Percentiles rank a stretch among this genome's conserved stretches.
These are phyloP conservation scores for Argyra leucocephala DNA, from an alignment of 2,888 invertebrate species.

Conservation along the genomic window DNA sequence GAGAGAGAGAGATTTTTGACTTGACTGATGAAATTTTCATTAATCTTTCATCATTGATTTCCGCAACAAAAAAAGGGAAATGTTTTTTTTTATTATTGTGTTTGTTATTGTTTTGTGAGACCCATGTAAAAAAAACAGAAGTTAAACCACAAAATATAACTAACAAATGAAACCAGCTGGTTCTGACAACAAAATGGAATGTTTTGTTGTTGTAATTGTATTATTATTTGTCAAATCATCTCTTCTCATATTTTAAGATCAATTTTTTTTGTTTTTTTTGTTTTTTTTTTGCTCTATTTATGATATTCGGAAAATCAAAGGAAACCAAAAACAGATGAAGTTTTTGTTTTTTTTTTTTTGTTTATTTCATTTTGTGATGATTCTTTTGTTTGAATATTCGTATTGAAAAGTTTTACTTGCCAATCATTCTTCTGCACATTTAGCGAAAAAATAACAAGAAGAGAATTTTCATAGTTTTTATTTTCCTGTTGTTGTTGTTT, in stretches of 20 bases:
- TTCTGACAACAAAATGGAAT: neutral
- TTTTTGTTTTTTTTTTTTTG: too few relatives aligned
- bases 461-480: neutral
- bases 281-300: too few relatives aligned
- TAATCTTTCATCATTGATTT: slow-evolving; percentile 1
- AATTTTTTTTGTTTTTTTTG: neutral
- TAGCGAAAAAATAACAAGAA: too few relatives aligned
- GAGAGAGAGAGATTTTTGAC: too few relatives aligned
- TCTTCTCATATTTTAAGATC: neutral
- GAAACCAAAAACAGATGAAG: neutral
- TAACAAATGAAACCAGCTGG: neutral
- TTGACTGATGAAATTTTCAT: neutral
- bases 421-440: neutral
- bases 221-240: neutral
- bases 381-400: neutral
- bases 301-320: neutral
- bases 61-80: neutral
- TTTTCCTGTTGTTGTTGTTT: neutral
- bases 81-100: neutral
- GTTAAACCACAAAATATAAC: neutral
- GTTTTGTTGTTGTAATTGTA: neutral
- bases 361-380: neutral
- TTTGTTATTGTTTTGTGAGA: too few relatives aligned
- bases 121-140: neutral
- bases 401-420: neutral